Evolutionary conservation across 2,888 invertebrate species (phyloP).

Genomic region (Phaedon cochleariae): DNA sequence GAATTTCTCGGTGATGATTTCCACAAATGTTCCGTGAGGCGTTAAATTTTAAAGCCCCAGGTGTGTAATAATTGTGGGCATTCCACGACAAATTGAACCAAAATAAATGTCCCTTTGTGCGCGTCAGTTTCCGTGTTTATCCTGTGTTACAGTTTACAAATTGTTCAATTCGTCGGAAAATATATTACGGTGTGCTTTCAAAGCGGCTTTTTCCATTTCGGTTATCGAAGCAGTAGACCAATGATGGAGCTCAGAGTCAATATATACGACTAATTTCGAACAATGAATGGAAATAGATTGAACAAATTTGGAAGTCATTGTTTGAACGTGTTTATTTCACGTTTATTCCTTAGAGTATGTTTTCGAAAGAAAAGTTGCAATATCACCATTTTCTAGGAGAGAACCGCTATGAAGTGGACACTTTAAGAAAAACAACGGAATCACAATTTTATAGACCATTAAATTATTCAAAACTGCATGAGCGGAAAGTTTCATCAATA

Average conservation of each 20-base stretch:
- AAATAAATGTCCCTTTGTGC: constrained; percentile 47
- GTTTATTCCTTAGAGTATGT: no score
- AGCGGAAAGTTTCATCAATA: no score
- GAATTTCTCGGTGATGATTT: constrained; percentile 37
- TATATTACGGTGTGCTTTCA: constrained; percentile 25
- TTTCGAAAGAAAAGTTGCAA: no score
- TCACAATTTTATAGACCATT: no score
- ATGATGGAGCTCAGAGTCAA: constrained; percentile 21
- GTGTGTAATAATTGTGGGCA: constrained; percentile 53
- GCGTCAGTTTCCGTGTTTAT: constrained; percentile 25
- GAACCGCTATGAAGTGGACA: no score
- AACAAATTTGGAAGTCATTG: no score
- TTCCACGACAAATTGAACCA: constrained; percentile 58
- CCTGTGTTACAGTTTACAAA: constrained; percentile 26
- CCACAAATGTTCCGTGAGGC: constrained; percentile 33
- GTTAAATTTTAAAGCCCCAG: constrained; percentile 40
- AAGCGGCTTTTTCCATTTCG: constrained; percentile 28
- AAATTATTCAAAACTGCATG: no score
- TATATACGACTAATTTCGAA: constrained; percentile 26
- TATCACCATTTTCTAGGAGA: no score
- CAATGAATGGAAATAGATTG: neutral
- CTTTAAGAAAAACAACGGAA: no score
- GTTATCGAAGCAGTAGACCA: constrained; percentile 27
- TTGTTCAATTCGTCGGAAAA: constrained; percentile 41
- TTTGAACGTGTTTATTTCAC: no score